phyloP scores from a whole-genome alignment of 2,797 vertebrate genomes.

The Arctocebus calabarensis region DNA sequence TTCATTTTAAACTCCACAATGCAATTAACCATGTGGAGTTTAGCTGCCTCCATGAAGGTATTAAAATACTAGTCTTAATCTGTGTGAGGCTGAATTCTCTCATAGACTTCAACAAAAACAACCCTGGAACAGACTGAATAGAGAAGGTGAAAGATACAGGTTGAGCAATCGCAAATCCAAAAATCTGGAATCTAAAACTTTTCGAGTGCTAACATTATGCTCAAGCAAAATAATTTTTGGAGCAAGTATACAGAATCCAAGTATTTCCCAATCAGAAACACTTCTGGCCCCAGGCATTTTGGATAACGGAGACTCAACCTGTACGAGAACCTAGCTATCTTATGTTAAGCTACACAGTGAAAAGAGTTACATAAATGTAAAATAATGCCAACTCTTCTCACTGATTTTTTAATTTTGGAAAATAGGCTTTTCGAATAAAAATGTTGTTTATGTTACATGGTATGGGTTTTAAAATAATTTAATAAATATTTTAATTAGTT shows the following conservation, averaged over 20 bases:
- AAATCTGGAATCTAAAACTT: neutral
- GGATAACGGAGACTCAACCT: neutral
- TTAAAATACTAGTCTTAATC: constrained; percentile 28
- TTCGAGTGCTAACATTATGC: neutral
- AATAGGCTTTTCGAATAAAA: neutral
- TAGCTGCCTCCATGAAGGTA: neutral
- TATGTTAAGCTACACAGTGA: neutral
- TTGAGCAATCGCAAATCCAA: neutral
- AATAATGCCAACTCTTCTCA: neutral
- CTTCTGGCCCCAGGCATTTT: neutral
- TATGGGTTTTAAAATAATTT: neutral
- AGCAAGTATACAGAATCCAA: neutral
- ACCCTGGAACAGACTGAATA: neutral
- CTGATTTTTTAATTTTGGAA: constrained; percentile 23
- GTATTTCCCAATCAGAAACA: neutral
- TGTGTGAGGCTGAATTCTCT: constrained; percentile 10
- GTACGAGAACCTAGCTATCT: neutral
- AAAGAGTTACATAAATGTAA: constrained; percentile 9
- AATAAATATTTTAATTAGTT: neutral
- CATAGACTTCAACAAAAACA: constrained; percentile 51
- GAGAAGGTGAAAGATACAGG: neutral
- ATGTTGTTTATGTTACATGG: neutral
- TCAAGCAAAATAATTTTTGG: neutral
- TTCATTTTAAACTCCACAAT: neutral
- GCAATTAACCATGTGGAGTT: neutral